Conservation (phyloP, 2,797 vertebrate species). For the Lophura swinhoii region DNA sequence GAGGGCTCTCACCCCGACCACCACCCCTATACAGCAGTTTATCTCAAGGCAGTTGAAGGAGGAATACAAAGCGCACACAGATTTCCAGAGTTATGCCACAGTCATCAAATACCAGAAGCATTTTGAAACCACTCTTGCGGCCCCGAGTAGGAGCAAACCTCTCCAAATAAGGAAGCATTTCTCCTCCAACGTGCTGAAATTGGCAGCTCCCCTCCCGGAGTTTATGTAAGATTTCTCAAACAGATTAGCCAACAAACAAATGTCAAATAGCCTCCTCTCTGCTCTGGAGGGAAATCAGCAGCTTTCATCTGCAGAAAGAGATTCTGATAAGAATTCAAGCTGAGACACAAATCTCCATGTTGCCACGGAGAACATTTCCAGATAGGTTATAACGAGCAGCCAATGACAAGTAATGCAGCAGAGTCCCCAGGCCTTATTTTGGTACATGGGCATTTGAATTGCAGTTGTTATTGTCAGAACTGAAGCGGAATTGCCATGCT, state of each 20-base stretch:
- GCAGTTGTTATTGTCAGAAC: background rate
- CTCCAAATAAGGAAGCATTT: slow-evolving; percentile 63
- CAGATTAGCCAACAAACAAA: slow-evolving; percentile 61
- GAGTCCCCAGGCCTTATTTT: background rate
- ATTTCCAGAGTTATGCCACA: slow-evolving; percentile 46
- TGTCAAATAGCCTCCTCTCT: slow-evolving; percentile 35
- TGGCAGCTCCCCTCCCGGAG: slow-evolving; percentile 46
- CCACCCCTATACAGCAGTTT: background rate
- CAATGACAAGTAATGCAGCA: background rate
- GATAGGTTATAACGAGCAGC: background rate
- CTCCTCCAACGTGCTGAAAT: slow-evolving; percentile 52
- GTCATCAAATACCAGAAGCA: slow-evolving; percentile 64
- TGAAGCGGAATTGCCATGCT: fast-evolving
- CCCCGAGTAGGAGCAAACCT: slow-evolving; percentile 56
- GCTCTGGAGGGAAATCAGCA: background rate
- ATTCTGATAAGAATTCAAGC: background rate
- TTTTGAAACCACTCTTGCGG: slow-evolving; percentile 45
- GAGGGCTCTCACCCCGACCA: background rate
- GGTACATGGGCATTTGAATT: background rate
- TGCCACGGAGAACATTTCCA: background rate
- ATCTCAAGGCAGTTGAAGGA: background rate
- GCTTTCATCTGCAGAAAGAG: background rate
- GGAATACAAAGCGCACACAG: slow-evolving; percentile 6
- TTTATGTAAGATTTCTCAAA: slow-evolving; percentile 59
- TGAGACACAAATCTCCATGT: background rate